Base-by-base conservation (phyloP, 2,113 vertebrate genomes). In the Melanostigma gelatinosum region DNA sequence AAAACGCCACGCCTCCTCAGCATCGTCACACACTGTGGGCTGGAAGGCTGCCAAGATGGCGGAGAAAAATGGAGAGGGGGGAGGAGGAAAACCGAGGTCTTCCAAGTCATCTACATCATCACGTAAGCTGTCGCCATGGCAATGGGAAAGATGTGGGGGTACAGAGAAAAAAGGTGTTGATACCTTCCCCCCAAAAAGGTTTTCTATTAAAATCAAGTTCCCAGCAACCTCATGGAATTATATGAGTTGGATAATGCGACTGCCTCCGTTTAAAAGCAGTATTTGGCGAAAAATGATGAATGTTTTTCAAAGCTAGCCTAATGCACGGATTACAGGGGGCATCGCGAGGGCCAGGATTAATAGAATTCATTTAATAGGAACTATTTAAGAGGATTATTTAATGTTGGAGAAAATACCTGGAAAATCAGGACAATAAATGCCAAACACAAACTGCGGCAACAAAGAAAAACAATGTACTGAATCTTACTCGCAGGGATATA, bases 11-110 rank as follows among this genome's bases (percentile, higher is more conserved):
- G 98, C 97, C 93, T 95, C 95, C 85, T 96, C 95, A 0, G 94
- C 94, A 12, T 99, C 97, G 11, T 99, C 98, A 72, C 97, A 99
- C 67, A 96, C 96, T 0, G 95, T 88, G 6, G 98, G 98, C 80
- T 99, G 97, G 91, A 99, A 99, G 0, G 97, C 98, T 68, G 98
- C 97, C 27, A 99, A 94, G 94, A 99, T 99, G 94, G 98, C 98
- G 0, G 97, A 98, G 93, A 99, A 99, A 94, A 99, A 99, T 0
- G 97, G 98, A 0, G 97, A 99, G 10, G 98, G 98, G 16, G 96
- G 97, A 38, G 97, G 98, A 6, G 98, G 97, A 82, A 95, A 93
- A 50, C 92, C 94, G 75, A 95, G 91, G 75, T 96, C 95, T 55
- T 95, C 94, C 78, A 95, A 81, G 55, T 96, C 94, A 50, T 97